Evolutionary conservation across 1,140 invertebrate genomes (phyloP), one percentile per base, ranked within the genome.

Genomic region (Halictus rubicundus): DNA sequence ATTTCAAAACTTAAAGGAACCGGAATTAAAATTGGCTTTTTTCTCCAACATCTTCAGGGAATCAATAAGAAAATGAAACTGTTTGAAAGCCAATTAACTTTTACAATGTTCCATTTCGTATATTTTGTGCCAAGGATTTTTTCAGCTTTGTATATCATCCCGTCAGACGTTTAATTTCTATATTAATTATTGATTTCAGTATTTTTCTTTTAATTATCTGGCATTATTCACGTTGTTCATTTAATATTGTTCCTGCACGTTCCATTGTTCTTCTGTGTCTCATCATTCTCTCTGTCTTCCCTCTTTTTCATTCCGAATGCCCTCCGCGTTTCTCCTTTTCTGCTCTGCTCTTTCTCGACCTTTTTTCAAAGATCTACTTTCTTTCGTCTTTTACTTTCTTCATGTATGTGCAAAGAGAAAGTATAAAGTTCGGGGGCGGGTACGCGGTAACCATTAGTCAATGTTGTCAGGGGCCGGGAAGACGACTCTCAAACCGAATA

Each of bases 381-480:
- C n/a, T 52, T 52, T 59, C 46, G 71, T 59, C 52, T 16, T 42
- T 19, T 64, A 3, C n/a, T 68, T 49, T 16, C n/a, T 66, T 27
- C 39, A 49, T 39, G 16, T 68, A 52, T 21, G 54, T 61, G 39
- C 60, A 63, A 63, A 63, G 76, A 81, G 60, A 76, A 46, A 65
- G 65, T 70, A 78, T 70, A 75, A 63, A 80, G 78, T 76, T 65
- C 59, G 78, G 80, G 80, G 88, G 87, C 87, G 87, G 87, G 88
- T 85, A 86, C 84, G 87, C 82, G 87, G 87, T 83, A 83, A 84
- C 82, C 88, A 89, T 90, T 90, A 89, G 88, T 90, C 87, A 89
- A 89, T 86, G 72, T 83, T 89, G 87, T 89, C 88, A 88, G 78
- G 86, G 86, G 82, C 83, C 81, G 81, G 83, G 73, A 83, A 88